phyloP scores from a whole-genome alignment of 2,113 vertebrate genomes.

The Cebidichthys violaceus region DNA sequence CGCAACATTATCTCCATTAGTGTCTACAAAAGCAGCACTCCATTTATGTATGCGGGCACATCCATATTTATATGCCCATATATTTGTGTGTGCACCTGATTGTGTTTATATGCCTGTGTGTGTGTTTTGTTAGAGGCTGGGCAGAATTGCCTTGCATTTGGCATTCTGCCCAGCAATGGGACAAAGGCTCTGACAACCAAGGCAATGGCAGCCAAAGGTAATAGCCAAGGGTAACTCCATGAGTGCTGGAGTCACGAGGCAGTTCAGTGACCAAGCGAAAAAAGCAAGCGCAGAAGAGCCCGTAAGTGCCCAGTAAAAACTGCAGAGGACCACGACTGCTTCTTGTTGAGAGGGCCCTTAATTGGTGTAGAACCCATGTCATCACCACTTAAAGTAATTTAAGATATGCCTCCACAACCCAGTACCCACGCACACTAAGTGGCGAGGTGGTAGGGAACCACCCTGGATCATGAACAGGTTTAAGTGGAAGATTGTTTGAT shows the following conservation, averaged over 20 bases:
- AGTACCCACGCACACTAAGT: slow-evolving; percentile 39
- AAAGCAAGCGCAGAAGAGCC: slow-evolving; percentile 29
- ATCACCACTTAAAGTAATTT: slow-evolving; percentile 59
- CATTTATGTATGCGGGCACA: slow-evolving; percentile 13
- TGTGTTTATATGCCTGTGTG: slow-evolving; percentile 16
- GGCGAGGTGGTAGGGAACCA: slow-evolving; percentile 50
- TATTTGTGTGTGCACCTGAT: slow-evolving; percentile 25
- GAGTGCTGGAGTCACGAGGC: slow-evolving; percentile 45
- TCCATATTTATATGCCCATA: slow-evolving; percentile 35
- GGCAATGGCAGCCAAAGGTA: slow-evolving; percentile 58
- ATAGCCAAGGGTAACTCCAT: slow-evolving; percentile 57
- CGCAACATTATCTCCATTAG: slow-evolving; percentile 73
- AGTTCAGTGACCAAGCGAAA: slow-evolving; percentile 55
- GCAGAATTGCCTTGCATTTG: slow-evolving; percentile 50
- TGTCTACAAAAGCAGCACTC: slow-evolving; percentile 50
- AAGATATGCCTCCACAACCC: slow-evolving; percentile 59
- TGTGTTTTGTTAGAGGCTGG: slow-evolving; percentile 18
- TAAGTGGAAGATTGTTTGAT: slow-evolving; percentile 65
- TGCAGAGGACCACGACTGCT: slow-evolving; percentile 28
- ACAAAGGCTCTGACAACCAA: slow-evolving; percentile 60
- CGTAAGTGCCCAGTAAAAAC: slow-evolving; percentile 34
- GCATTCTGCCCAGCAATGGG: slow-evolving; percentile 48
- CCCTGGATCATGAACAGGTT: slow-evolving; percentile 59
- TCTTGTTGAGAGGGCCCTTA: slow-evolving; percentile 51
- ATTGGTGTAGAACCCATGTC: slow-evolving; percentile 67